Evolutionary conservation across 2,888 invertebrate genomes (phyloP).

Genomic region (Hyposoter didymator): DNA sequence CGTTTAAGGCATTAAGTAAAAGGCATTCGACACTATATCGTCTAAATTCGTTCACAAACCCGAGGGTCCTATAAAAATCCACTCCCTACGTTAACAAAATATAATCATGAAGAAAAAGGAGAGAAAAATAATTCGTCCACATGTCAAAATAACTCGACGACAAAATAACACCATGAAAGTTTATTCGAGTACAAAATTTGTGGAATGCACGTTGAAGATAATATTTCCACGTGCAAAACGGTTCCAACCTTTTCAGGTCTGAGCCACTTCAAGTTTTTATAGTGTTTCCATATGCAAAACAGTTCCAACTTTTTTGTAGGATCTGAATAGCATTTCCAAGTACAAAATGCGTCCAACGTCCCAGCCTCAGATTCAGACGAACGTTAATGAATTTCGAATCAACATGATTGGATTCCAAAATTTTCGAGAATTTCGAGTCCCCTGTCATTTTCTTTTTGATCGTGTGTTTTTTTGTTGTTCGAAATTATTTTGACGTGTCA

Average conservation of each 20-base stretch:
- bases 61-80: slow-evolving; percentile 57
- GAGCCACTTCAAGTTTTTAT: background rate
- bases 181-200: too few relatives aligned
- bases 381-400: too few relatives aligned
- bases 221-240: background rate
- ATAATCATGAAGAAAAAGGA: slow-evolving; percentile 21
- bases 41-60: slow-evolving; percentile 55
- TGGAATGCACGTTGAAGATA: background rate
- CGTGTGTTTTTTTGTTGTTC: too few relatives aligned
- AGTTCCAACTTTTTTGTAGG: background rate
- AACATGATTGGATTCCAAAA: too few relatives aligned
- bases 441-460: too few relatives aligned
- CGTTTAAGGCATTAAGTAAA: slow-evolving; percentile 66
- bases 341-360: background rate
- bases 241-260: background rate
- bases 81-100: slow-evolving; percentile 49
- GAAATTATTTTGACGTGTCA: too few relatives aligned
- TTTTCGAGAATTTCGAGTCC: too few relatives aligned
- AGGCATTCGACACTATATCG: slow-evolving; percentile 52
- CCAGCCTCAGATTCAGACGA: background rate
- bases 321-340: slow-evolving; percentile 1
- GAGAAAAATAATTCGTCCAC: slow-evolving; percentile 14
- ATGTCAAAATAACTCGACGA: too few relatives aligned
- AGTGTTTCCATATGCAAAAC: background rate
- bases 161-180: too few relatives aligned